A percentile compares a stretch with the other conserved stretches of the same genome.
phyloP scores from a whole-genome alignment of 1,140 invertebrate genomes.

The Hydropsyche tenuis region DNA sequence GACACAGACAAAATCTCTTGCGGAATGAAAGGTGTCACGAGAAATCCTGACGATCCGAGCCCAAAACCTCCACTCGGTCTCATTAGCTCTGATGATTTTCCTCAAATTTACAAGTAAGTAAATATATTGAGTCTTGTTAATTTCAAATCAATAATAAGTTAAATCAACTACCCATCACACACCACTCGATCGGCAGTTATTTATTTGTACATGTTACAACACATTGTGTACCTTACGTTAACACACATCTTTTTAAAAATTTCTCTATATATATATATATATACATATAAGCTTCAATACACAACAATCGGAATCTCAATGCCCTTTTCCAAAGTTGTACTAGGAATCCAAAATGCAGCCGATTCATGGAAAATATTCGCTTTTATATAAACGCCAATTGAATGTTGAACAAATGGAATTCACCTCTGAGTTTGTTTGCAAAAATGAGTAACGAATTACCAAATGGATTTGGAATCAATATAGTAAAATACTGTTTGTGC shows the following conservation, averaged over 20 bases:
- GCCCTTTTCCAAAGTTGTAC: conserved; percentile 12
- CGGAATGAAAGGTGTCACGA: conserved; percentile 80
- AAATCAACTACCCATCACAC: not conserved
- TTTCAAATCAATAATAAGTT: not conserved
- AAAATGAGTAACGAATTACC: not conserved
- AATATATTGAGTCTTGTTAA: not conserved
- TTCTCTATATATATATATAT: not conserved
- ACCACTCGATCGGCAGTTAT: not conserved
- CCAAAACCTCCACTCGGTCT: conserved; percentile 79
- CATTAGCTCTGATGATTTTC: conserved; percentile 84
- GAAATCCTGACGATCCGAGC: conserved; percentile 69
- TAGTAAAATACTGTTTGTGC: too few species aligned
- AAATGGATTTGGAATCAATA: not conserved
- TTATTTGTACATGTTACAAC: not conserved
- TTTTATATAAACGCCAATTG: not conserved
- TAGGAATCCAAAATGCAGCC: conserved; percentile 14
- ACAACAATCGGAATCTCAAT: conserved; percentile 3
- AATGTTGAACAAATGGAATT: not conserved
- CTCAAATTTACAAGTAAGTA: conserved; percentile 86
- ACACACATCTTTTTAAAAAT: not conserved
- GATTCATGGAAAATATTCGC: conserved; percentile 9
- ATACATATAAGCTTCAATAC: not conserved
- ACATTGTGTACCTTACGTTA: not conserved
- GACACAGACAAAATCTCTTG: conserved; percentile 87
- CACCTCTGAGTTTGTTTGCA: not conserved